Percentiles rank a stretch among this genome's conserved stretches.
These are phyloP conservation scores for Papilio machaon DNA, from an alignment of 1,140 invertebrate species.

Conservation along the genomic window DNA sequence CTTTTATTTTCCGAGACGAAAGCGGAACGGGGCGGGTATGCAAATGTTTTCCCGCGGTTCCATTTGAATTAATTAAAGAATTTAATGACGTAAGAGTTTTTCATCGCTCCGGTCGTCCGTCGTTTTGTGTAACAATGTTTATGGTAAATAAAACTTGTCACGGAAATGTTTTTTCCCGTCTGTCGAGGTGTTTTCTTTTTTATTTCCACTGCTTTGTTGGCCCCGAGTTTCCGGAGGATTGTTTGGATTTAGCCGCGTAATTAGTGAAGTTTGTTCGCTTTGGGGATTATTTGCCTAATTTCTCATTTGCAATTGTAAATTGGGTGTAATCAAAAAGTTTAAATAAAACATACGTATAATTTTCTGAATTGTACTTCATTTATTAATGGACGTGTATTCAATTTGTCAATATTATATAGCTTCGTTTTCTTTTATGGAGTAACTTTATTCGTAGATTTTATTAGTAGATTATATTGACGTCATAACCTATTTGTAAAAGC, in stretches of 20 bases:
- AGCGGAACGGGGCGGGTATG: conserved; percentile 59
- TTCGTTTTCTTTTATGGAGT: too few relatives aligned
- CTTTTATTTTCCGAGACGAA: conserved; percentile 65
- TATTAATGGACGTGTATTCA: neutral
- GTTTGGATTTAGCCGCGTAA: conserved; percentile 79
- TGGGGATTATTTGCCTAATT: conserved; percentile 68
- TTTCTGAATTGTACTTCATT: neutral
- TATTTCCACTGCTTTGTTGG: conserved; percentile 68
- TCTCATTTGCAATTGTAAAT: conserved; percentile 65
- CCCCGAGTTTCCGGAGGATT: conserved; percentile 61
- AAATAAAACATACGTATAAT: neutral
- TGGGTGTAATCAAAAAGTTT: conserved; percentile 58
- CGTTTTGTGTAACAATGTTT: conserved; percentile 76
- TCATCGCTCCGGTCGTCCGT: conserved; percentile 55
- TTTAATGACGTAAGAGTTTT: conserved; percentile 77
- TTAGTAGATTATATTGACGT: too few relatives aligned
- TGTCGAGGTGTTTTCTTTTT: conserved; percentile 70
- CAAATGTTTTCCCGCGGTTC: conserved; percentile 78
- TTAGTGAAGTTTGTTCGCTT: conserved; percentile 77
- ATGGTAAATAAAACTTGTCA: conserved; percentile 80
- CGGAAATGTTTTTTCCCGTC: conserved; percentile 77
- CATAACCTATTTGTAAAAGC: too few relatives aligned
- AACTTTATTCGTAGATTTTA: too few relatives aligned
- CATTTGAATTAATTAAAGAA: conserved; percentile 81
- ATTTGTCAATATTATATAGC: neutral